Base-by-base conservation (phyloP, 2,113 vertebrate genomes). In the Aix galericulata region DNA sequence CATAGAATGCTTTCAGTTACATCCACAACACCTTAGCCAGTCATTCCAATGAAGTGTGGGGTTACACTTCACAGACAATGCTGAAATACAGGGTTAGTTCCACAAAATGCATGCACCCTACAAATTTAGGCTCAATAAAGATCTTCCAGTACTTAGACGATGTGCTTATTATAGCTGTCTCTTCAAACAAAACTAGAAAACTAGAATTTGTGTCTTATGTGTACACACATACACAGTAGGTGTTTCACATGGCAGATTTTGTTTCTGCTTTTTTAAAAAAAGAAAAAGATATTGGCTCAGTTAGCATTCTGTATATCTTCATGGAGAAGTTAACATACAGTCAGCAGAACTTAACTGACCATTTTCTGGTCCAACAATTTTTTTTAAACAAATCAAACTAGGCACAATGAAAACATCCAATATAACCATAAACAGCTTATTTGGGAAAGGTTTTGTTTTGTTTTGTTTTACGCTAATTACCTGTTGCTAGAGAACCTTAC, bases 401-500 rank as follows among this genome's bases (percentile, higher is more conserved):
- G 5, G 17, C 32, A 68, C 60, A 63, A 36, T 17, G 52, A 58
- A 80, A 90, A 60, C 32, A 83, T 21, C 27, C n/a, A 29, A 17
- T 17, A 59, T 27, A 88, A 86, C 29, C 56, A 48, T 27, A 84
- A 83, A 32, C 26, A 93, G 21, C 22, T 71, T 71, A 91, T 67
- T 48, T 48, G 20, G 1, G 1, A 86, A 26, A 53, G 29, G 2
- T 44, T 50, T 22, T 10, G 21, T 21, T 48, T 48, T 48, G 17
- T 48, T 48, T 48, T 48, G n/a, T 23, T 86, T 90, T 32, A 84
- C 21, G 23, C 46, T 78, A 92, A 88, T 25, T 88, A 95, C 86
- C 25, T 58, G 25, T 58, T 74, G 42, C 44, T 55, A n/a, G 71
- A 89, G 63, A 68, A 69, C 53, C 56, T 87, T 58, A 91, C n/a